Percentiles rank a stretch among this genome's conserved stretches.
phyloP scores from a whole-genome alignment of 2,888 invertebrate genomes.

The Cataglyphis albicans region DNA sequence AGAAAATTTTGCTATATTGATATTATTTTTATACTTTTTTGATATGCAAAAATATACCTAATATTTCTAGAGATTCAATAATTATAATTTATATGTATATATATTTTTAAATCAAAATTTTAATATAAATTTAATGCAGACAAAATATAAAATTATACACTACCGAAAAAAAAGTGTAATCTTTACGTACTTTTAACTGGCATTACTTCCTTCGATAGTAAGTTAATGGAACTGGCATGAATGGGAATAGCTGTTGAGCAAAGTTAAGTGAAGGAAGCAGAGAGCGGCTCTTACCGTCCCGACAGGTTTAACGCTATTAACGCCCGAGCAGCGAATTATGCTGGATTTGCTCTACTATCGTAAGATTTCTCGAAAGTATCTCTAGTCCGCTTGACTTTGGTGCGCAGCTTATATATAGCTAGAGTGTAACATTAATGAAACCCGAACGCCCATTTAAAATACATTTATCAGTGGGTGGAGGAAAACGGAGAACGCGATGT shows the following conservation, averaged over 20 bases:
- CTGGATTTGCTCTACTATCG: constrained; percentile 55
- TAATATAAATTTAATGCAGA: neutral
- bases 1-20: neutral
- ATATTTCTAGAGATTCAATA: neutral
- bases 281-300: constrained; percentile 51
- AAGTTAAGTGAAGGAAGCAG: constrained; percentile 50
- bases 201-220: constrained; percentile 29
- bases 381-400: constrained; percentile 60
- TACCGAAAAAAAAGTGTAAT: neutral
- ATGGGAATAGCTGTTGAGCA: constrained; percentile 52
- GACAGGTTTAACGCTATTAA: constrained; percentile 55
- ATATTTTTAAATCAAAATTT: neutral
- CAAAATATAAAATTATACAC: neutral
- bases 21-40: neutral
- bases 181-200: constrained; percentile 26
- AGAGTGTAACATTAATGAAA: constrained; percentile 58
- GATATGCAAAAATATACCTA: neutral
- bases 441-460: constrained; percentile 60
- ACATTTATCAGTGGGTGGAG: constrained; percentile 45
- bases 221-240: constrained; percentile 56
- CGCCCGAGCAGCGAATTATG: constrained; percentile 55
- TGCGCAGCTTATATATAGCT: constrained; percentile 38
- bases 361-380: constrained; percentile 61
- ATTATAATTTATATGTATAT: neutral
- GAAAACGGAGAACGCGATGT: constrained; percentile 4